Evolutionary conservation across 2,888 invertebrate species (phyloP).

Genomic region (Xestia xanthographa): DNA sequence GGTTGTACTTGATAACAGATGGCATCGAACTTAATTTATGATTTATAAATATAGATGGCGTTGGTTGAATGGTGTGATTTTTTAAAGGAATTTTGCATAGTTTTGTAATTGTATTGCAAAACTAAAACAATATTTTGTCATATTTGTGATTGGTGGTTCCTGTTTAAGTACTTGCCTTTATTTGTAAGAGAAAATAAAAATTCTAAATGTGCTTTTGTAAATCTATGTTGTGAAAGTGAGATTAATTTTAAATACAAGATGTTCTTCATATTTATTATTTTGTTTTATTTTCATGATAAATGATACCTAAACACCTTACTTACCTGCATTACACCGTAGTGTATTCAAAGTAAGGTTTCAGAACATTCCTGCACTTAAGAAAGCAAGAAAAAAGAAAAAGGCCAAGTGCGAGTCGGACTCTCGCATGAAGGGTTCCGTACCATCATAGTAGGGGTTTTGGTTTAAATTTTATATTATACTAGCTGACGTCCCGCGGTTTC

Average conservation of each 20-base stretch:
- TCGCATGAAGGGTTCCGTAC: too few species aligned
- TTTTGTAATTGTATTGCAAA: not conserved
- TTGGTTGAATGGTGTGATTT: not conserved
- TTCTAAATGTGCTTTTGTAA: not conserved
- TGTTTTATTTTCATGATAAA: not conserved
- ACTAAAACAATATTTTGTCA: not conserved
- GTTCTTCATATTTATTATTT: too few species aligned
- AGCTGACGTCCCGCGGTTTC: too few species aligned
- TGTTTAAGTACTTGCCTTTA: not conserved
- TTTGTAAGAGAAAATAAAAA: not conserved
- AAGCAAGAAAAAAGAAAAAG: not conserved
- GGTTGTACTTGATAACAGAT: not conserved
- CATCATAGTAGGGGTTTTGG: too few species aligned
- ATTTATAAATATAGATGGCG: conserved; percentile 38
- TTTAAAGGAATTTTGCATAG: not conserved
- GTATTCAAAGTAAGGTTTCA: not conserved
- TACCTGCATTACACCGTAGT: not conserved
- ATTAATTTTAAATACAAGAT: not conserved
- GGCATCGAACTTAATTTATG: not conserved
- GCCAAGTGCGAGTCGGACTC: too few species aligned
- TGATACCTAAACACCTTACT: not conserved
- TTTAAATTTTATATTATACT: too few species aligned
- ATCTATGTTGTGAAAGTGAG: not conserved
- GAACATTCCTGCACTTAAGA: not conserved
- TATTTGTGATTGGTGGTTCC: not conserved